Evolutionary conservation across 2,888 invertebrate species (phyloP), one percentile per base, ranked within the genome.

Genomic region (Alentia gelatinosa): DNA sequence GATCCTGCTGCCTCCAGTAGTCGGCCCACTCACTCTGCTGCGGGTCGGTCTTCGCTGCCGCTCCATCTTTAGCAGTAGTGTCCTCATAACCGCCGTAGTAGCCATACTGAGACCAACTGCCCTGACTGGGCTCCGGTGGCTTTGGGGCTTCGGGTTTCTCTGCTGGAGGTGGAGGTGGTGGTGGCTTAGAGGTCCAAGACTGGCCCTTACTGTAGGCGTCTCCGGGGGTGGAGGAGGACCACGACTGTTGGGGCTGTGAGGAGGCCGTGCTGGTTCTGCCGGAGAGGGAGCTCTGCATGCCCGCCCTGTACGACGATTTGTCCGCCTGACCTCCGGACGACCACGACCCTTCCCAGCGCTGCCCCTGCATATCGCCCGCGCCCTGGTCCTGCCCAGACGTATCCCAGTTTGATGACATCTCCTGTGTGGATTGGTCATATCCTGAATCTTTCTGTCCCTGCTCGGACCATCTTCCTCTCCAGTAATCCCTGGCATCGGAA

Each of bases 51-150:
- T 79, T 79, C 12, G 79, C 35, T 23, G 79, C 23, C 23, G 79
- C 86, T 23, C 23, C 12, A 30, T 86, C 86, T 30, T 47, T 86
- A 1, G 86, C 4, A 19, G 86, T 33, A 33, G 86, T 47, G 47
- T 86, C 47, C 35, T 50, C 86, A 47, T 86, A 86, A n/a, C 86
- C 86, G 26, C 47, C 42, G n/a, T 86, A 86, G n/a, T 86, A 86
- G 33, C 50, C 86, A 33, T 86, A 47, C 50, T 86, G 86, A 1
- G 47, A 86, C 86, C 86, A 86, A n/a, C 83, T 37, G 23, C 7
- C 23, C n/a, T 35, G 83, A 30, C 30, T 47, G 0, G 47, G 9
- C 86, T 50, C 86, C 19, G 30, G 47, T 0, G 86, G 15, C 26
- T 79, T 79, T 12, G 79, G 37, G n/a, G 79, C 37, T 19, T 79